Conservation (phyloP, 2,888 invertebrate species). For the Chouioia cunea region DNA sequence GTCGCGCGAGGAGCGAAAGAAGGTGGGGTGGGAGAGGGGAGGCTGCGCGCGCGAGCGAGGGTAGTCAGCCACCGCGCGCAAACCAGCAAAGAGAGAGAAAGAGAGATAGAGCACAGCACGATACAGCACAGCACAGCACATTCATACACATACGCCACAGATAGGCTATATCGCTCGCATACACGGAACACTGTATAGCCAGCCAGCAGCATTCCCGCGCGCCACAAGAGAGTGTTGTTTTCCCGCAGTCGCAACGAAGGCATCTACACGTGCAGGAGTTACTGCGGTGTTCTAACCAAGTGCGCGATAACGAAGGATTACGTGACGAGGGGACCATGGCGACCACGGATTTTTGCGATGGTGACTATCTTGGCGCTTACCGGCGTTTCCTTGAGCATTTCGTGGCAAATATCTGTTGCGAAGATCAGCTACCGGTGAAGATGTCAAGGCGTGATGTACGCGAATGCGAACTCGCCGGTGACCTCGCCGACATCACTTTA, state of each 20-base stretch:
- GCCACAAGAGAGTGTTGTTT: conserved; percentile 15
- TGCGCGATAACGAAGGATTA: conserved; percentile 5
- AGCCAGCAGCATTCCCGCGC: conserved; percentile 21
- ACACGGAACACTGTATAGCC: too few species aligned
- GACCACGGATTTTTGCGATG: conserved; percentile 62
- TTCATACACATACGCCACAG: background rate
- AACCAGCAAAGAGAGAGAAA: background rate
- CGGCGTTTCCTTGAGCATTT: conserved; percentile 81
- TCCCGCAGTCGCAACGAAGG: background rate
- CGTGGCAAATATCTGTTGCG: conserved; percentile 77
- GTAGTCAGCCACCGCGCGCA: too few species aligned
- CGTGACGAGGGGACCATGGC: conserved; percentile 10
- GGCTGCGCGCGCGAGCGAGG: too few species aligned
- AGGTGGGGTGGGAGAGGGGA: background rate
- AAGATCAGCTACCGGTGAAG: conserved; percentile 81
- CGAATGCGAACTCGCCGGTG: conserved; percentile 79
- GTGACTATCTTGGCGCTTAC: conserved; percentile 79
- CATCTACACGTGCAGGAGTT: background rate
- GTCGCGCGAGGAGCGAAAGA: too few species aligned
- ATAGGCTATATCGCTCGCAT: too few species aligned
- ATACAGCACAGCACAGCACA: background rate
- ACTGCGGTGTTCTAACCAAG: background rate
- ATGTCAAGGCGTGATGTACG: conserved; percentile 78
- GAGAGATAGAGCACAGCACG: conserved; percentile 4
- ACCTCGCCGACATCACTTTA: conserved; percentile 81